Conservation (phyloP, 2,888 invertebrate species). For the Psylliodes chrysocephalus region DNA sequence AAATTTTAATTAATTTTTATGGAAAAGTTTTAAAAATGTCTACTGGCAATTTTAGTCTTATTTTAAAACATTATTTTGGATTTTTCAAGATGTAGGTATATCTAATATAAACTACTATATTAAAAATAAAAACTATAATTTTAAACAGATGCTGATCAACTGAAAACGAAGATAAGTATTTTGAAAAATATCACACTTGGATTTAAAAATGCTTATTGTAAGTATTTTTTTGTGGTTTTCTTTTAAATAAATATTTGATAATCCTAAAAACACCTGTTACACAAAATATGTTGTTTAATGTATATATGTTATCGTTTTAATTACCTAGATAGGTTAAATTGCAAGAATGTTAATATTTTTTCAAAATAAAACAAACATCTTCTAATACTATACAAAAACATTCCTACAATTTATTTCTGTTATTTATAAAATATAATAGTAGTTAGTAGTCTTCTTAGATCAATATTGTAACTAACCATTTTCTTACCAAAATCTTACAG, state of each 20-base stretch:
- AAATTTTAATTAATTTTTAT: too few relatives aligned
- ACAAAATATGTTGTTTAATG: neutral
- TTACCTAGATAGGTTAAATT: too few relatives aligned
- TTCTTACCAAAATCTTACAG: constrained; percentile 42
- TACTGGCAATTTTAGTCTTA: too few relatives aligned
- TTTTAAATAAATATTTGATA: neutral
- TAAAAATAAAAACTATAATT: constrained; percentile 2
- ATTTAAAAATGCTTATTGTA: constrained; percentile 3
- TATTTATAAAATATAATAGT: too few relatives aligned
- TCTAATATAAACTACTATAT: neutral
- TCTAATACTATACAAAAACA: too few relatives aligned
- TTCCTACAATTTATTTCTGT: too few relatives aligned
- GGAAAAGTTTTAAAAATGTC: too few relatives aligned
- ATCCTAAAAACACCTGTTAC: constrained; percentile 6
- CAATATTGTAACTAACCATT: neutral
- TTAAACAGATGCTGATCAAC: neutral
- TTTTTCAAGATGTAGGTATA: neutral
- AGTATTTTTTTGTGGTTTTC: neutral
- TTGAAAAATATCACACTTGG: neutral
- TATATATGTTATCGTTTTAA: neutral
- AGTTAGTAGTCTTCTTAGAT: too few relatives aligned
- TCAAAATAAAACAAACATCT: too few relatives aligned
- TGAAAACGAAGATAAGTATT: neutral
- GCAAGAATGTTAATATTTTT: too few relatives aligned
- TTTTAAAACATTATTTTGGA: constrained; percentile 11